Percentiles rank a stretch among this genome's conserved stretches.
These are phyloP conservation scores for Eubasilissa splendida DNA, from an alignment of 2,888 invertebrate species.

Conservation along the genomic window DNA sequence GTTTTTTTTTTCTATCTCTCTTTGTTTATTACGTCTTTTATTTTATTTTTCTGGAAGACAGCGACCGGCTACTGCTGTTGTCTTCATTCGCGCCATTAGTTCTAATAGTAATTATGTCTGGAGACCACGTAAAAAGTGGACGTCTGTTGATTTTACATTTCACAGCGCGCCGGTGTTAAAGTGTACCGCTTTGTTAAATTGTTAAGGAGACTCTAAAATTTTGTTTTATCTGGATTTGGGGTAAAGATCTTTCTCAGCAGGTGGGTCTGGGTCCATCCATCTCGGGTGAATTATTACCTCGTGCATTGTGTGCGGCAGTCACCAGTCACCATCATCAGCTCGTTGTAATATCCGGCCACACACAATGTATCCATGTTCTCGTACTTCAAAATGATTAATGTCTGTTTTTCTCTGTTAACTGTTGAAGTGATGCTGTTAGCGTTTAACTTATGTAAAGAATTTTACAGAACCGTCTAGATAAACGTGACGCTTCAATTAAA, in stretches of 20 bases:
- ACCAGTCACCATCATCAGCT: neutral
- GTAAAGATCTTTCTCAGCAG: neutral
- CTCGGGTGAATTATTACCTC: slow-evolving; percentile 18
- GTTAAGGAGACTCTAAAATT: too few relatives aligned
- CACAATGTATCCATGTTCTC: slow-evolving; percentile 10
- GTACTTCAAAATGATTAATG: slow-evolving; percentile 18
- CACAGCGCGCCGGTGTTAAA: neutral
- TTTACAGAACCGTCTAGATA: too few relatives aligned
- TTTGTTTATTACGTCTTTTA: neutral
- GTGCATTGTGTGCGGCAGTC: slow-evolving; percentile 12
- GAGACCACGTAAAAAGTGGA: neutral
- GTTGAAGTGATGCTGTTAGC: neutral
- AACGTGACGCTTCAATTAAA: too few relatives aligned
- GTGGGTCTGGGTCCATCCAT: slow-evolving; percentile 3
- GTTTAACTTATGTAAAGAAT: too few relatives aligned
- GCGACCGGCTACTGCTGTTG: neutral
- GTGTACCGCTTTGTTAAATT: neutral
- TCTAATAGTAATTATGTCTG: neutral
- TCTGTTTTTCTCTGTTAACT: neutral
- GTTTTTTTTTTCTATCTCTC: neutral
- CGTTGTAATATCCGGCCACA: slow-evolving; percentile 5
- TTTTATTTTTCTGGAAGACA: neutral
- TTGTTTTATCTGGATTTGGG: neutral
- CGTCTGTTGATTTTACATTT: neutral
- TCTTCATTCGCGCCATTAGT: neutral